Evolutionary conservation across 1,140 invertebrate species (phyloP), one percentile per base, ranked within the genome.

Genomic region (Diuraphis noxia): DNA sequence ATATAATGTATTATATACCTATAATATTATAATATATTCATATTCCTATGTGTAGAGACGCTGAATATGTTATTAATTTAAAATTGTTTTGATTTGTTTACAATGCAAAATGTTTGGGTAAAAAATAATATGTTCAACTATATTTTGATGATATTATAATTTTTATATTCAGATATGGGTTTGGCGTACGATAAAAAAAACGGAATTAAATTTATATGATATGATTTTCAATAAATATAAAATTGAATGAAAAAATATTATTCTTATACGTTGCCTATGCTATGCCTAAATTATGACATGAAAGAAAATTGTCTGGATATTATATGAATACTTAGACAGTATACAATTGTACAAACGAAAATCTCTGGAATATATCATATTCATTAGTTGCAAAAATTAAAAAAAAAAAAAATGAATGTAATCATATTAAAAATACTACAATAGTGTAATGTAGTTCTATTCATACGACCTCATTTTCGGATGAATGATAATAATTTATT

Each of bases 321-420:
- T 72, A 34, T 72, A n/a, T 72, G 13, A 63, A 56, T n/a, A 17
- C n/a, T 56, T 46, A 46, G 13, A 17, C 10, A n/a, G 9, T n/a
- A n/a, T 72, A n/a, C n/a, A 72, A 72, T n/a, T 72, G 30, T n/a
- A 72, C 56, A 72, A 72, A 34, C 56, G 34, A 5, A n/a, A 13
- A 72, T 72, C 56, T 72, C n/a, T 72, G 17, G 5, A 63, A 72
- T n/a, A n/a, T 13, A 72, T n/a, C 13, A 72, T 72, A 72, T n/a
- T 72, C 13, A 10, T 63, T n/a, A 17, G n/a, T 72, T 72, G 30
- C 46, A 21, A 49, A 49, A 49, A 49, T 49, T 49, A 49, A 72
- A 63, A 63, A 72, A 63, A 56, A n/a, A 72, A 72, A 72, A n/a
- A n/a, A n/a, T n/a, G n/a, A n/a, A 72, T 72, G 30, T n/a, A 72